Evolutionary conservation across 2,113 vertebrate genomes (phyloP).

Genomic region (Lichenostomus cassidix): DNA sequence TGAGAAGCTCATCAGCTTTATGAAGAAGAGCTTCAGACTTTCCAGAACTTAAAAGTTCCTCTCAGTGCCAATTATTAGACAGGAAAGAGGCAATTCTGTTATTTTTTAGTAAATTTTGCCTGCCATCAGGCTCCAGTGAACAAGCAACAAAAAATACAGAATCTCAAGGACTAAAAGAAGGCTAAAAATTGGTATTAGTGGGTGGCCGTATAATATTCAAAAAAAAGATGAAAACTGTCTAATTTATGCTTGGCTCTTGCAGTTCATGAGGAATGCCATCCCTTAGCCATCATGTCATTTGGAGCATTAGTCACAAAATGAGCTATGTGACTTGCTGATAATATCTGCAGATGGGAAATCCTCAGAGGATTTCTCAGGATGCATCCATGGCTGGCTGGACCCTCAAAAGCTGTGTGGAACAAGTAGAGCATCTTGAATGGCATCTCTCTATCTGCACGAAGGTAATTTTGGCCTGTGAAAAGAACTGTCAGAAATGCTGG

Average conservation of each 20-base stretch:
- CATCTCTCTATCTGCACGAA: background rate
- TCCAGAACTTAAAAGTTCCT: background rate
- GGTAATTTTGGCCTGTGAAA: background rate
- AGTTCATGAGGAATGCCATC: background rate
- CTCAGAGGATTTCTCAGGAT: background rate
- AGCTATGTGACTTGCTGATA: background rate
- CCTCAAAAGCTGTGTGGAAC: background rate
- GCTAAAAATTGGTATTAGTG: background rate
- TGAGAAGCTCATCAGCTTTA: slow-evolving; percentile 7
- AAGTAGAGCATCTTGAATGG: background rate
- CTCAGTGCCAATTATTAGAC: background rate
- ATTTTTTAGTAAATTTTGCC: background rate
- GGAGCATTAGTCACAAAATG: background rate
- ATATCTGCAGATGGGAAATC: background rate
- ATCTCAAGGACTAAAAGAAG: background rate
- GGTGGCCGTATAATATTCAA: background rate
- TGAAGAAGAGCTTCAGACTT: slow-evolving; percentile 44
- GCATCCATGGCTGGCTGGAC: background rate
- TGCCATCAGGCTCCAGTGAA: background rate
- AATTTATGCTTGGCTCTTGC: background rate
- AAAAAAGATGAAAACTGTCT: background rate
- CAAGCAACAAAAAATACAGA: background rate
- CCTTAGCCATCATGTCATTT: background rate
- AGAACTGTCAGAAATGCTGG: background rate
- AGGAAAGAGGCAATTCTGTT: background rate